Conservation (phyloP, 2,113 vertebrate species). For the Phoxinus phoxinus region DNA sequence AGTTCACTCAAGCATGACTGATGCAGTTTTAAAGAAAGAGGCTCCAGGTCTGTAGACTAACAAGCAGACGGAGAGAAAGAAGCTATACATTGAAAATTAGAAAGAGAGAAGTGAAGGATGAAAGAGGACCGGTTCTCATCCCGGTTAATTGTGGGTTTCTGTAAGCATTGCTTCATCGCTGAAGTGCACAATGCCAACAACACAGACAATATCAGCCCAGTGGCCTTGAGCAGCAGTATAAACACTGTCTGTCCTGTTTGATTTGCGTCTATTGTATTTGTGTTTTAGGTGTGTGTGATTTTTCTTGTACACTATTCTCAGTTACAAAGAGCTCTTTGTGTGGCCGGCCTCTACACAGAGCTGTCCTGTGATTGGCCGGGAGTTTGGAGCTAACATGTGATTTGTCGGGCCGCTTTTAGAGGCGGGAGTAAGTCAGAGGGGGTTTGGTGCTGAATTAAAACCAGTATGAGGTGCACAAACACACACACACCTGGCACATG, state of each 20-base stretch:
- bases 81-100: background rate
- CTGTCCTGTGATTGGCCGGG: constrained; percentile 40
- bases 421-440: background rate
- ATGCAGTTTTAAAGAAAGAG: background rate
- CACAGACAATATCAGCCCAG: background rate
- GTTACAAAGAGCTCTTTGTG: constrained; percentile 56
- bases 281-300: constrained; percentile 22
- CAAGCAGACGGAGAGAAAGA: constrained; percentile 7
- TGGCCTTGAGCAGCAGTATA: background rate
- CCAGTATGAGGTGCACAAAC: constrained; percentile 27
- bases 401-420: constrained; percentile 31
- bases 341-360: background rate
- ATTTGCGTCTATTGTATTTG: background rate
- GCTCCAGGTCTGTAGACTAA: constrained; percentile 22
- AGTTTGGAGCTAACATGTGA: background rate
- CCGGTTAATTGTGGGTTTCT: constrained; percentile 1
- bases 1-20: constrained; percentile 37
- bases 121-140: background rate
- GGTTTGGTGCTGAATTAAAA: constrained; percentile 26
- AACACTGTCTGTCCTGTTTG: background rate
- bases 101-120: background rate
- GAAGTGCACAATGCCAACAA: background rate
- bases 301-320: background rate
- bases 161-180: background rate
- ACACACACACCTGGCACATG: constrained; percentile 8